Conservation (phyloP, 2,797 vertebrate species). For the Steatocranus sp. region DNA sequence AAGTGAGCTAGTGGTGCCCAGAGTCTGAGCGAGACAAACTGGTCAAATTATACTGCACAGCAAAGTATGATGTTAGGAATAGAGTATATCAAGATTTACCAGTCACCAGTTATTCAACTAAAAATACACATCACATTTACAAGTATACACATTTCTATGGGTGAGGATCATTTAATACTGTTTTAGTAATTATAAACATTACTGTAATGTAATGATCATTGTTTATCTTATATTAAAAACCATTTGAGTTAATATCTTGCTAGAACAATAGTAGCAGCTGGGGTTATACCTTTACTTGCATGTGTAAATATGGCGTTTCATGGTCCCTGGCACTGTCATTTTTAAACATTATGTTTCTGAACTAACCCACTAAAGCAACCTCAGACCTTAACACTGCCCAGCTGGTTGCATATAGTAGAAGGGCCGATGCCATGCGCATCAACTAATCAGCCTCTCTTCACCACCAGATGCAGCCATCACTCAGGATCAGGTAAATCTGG, state of each 20-base stretch:
- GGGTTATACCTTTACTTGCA: neutral
- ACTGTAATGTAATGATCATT: neutral
- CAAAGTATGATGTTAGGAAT: neutral
- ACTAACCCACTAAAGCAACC: neutral
- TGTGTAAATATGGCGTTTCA: neutral
- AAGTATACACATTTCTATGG: neutral
- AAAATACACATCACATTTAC: neutral
- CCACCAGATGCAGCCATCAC: neutral
- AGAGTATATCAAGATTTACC: neutral
- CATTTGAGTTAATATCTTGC: neutral
- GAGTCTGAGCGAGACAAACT: neutral
- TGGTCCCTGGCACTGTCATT: neutral
- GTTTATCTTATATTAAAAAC: accelerated
- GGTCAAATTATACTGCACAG: neutral
- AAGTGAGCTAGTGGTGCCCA: neutral
- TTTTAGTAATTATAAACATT: neutral
- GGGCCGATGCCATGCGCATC: accelerated
- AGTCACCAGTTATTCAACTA: neutral
- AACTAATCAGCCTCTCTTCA: neutral
- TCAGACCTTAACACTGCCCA: neutral
- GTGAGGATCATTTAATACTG: neutral
- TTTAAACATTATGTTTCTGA: neutral
- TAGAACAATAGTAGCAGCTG: neutral
- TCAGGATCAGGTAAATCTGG: neutral
- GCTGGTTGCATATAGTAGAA: neutral